Conservation (phyloP, 37 sponge, comb jelly and placozoan genomes). For the Oopsacas minuta region DNA sequence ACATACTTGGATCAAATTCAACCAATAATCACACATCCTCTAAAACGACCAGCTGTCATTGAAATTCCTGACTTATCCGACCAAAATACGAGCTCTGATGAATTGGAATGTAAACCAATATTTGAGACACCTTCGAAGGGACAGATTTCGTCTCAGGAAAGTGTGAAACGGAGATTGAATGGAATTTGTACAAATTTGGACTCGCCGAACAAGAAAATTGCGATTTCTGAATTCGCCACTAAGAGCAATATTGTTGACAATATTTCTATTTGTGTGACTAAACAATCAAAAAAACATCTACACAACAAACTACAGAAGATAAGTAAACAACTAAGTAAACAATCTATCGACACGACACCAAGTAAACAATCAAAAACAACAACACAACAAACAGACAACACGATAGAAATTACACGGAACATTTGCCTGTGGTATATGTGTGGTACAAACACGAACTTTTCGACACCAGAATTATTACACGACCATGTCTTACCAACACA, state of each 20-base stretch:
- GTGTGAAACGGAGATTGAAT: not conserved
- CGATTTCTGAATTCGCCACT: not conserved
- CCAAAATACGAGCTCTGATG: not conserved
- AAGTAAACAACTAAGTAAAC: not conserved
- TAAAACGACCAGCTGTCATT: not conserved
- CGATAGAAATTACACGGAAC: not conserved
- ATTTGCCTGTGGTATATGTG: not conserved
- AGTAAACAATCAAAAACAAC: not conserved
- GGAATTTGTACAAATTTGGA: not conserved
- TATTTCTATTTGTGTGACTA: not conserved
- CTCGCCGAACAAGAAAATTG: not conserved
- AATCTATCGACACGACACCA: not conserved
- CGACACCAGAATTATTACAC: not conserved
- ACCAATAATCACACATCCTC: not conserved
- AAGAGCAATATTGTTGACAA: not conserved
- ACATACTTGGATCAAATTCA: not conserved
- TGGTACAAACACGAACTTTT: not conserved
- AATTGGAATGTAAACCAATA: too few relatives aligned
- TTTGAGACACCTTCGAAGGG: too few relatives aligned
- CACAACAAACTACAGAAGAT: not conserved
- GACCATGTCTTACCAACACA: not conserved
- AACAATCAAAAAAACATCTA: not conserved
- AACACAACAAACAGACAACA: not conserved
- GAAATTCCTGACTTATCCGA: not conserved
- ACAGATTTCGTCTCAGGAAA: too few relatives aligned